Evolutionary conservation across 2,113 vertebrate genomes (phyloP).

Genomic region (Speoplatyrhinus poulsoni): DNA sequence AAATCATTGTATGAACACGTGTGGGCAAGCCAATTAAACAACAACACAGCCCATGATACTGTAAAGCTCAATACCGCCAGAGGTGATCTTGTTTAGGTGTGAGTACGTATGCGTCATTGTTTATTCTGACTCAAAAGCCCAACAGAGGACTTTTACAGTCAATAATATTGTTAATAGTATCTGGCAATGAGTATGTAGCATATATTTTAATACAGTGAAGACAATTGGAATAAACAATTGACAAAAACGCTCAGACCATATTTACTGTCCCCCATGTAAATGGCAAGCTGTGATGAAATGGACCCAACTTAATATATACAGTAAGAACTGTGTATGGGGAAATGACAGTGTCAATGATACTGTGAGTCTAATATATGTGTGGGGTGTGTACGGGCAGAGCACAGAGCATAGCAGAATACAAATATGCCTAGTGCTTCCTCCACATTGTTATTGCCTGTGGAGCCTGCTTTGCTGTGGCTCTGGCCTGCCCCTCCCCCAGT

Average conservation of each 20-base stretch:
- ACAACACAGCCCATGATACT: background rate
- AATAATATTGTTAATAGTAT: background rate
- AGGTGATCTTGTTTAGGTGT: background rate
- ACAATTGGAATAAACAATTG: background rate
- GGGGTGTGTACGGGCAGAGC: conserved; percentile 33
- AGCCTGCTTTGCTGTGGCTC: conserved; percentile 42
- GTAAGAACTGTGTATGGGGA: background rate
- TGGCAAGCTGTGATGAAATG: background rate
- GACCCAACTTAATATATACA: background rate
- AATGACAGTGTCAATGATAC: background rate
- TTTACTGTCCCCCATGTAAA: background rate
- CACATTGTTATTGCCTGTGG: conserved; percentile 70
- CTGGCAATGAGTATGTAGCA: background rate
- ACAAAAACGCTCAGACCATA: background rate
- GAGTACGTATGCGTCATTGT: background rate
- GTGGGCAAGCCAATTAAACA: background rate
- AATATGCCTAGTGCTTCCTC: conserved; percentile 53
- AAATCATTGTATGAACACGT: background rate
- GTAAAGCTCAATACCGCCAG: background rate
- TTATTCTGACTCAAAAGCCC: too few species aligned
- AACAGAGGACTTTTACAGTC: background rate
- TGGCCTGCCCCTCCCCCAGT: conserved; percentile 65
- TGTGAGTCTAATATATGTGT: background rate
- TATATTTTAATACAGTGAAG: background rate
- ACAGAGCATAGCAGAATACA: conserved; percentile 58